Conservation (phyloP, 2,113 vertebrate species). For the Sialia sialis region DNA sequence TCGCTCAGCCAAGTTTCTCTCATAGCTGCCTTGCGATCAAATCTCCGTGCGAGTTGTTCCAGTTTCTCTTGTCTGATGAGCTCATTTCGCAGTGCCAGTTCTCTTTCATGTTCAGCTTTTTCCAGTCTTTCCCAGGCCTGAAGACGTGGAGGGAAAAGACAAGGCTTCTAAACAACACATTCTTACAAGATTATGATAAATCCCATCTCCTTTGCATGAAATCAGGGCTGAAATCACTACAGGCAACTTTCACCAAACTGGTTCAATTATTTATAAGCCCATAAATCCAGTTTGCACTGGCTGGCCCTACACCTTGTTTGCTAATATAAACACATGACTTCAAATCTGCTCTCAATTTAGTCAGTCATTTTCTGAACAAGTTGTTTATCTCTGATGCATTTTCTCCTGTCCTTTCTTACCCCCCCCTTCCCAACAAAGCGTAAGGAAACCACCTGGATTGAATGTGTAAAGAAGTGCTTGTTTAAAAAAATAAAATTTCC, state of each 20-base stretch:
- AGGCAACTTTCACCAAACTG: background rate
- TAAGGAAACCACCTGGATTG: background rate
- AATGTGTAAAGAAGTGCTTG: background rate
- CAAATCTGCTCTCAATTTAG: background rate
- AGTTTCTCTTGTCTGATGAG: constrained; percentile 98
- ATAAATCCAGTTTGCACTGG: background rate
- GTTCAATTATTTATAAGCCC: background rate
- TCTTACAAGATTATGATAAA: background rate
- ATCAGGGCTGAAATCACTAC: background rate
- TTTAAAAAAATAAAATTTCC: background rate
- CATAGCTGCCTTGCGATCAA: constrained; percentile 97
- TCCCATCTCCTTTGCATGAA: background rate
- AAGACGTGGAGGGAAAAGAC: background rate
- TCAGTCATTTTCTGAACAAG: background rate
- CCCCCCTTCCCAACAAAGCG: background rate
- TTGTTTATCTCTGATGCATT: background rate
- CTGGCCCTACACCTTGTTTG: background rate
- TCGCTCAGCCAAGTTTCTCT: constrained; percentile 98
- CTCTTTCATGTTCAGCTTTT: constrained; percentile 96
- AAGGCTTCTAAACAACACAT: background rate
- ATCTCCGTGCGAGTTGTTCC: constrained; percentile 94
- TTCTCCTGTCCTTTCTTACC: background rate
- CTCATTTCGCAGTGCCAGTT: constrained; percentile 94
- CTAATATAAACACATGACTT: background rate
- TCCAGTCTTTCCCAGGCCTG: constrained; percentile 98